Conservation (phyloP, 2,888 invertebrate genomes). For the Rhagonycha lutea region DNA sequence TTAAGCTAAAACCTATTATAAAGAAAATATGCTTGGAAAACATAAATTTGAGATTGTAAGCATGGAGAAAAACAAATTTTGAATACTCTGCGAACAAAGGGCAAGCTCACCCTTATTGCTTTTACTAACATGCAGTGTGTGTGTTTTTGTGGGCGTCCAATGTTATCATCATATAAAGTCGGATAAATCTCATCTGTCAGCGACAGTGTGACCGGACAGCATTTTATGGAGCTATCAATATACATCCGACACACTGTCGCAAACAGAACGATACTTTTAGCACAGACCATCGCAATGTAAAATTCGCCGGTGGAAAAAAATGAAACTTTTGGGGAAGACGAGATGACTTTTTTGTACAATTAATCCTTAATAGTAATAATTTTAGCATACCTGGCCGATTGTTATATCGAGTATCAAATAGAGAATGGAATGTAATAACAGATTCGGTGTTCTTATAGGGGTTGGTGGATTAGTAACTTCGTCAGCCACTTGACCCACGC, state of each 20-base stretch:
- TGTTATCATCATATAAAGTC: slow-evolving; percentile 47
- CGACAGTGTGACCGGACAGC: slow-evolving; percentile 49
- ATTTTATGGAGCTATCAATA: slow-evolving; percentile 55
- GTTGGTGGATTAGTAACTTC: slow-evolving; percentile 34
- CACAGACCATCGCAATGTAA: neutral
- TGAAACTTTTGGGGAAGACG: neutral
- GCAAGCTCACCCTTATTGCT: slow-evolving; percentile 14
- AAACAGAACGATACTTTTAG: slow-evolving; percentile 37
- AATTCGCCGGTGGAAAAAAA: neutral
- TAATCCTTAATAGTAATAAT: slow-evolving; percentile 1
- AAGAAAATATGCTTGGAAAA: neutral
- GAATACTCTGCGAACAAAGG: slow-evolving; percentile 11
- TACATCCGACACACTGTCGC: slow-evolving; percentile 54
- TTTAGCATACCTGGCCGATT: slow-evolving; percentile 11
- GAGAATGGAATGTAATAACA: slow-evolving; percentile 44
- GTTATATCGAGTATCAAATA: slow-evolving; percentile 32
- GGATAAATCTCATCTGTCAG: slow-evolving; percentile 54
- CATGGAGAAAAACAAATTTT: neutral
- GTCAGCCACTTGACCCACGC: slow-evolving; percentile 51
- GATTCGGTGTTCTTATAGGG: slow-evolving; percentile 18
- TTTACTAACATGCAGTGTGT: slow-evolving; percentile 26
- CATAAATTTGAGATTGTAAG: neutral
- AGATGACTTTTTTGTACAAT: neutral
- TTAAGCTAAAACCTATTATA: neutral
- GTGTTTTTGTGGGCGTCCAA: slow-evolving; percentile 48